phyloP scores from a whole-genome alignment of 2,113 vertebrate genomes.

The Cinclus mexicanus region DNA sequence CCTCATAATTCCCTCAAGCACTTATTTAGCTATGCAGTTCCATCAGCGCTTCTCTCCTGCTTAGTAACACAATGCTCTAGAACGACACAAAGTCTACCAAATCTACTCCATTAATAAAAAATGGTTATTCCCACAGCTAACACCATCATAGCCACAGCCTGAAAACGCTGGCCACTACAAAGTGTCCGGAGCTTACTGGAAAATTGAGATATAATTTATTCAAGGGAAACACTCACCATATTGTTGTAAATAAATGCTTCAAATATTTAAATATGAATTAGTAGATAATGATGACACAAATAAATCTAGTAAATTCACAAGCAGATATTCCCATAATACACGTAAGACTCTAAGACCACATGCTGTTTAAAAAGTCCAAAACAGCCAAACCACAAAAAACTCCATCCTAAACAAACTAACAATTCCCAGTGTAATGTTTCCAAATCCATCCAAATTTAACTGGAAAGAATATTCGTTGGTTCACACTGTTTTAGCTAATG shows the following conservation, averaged over 20 bases:
- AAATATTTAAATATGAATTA: not conserved
- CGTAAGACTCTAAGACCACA: not conserved
- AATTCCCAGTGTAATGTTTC: not conserved
- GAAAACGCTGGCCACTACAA: not conserved
- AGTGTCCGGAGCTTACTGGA: not conserved
- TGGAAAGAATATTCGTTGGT: not conserved
- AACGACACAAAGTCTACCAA: not conserved
- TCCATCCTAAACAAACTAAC: not conserved
- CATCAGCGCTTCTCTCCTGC: not conserved
- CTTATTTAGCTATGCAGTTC: not conserved
- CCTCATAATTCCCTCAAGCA: not conserved
- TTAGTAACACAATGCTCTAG: not conserved
- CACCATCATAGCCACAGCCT: not conserved
- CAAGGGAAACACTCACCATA: not conserved
- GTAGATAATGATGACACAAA: not conserved
- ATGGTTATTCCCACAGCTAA: not conserved
- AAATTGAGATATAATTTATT: not conserved
- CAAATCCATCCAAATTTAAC: not conserved
- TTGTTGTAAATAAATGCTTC: not conserved
- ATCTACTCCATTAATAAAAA: not conserved
- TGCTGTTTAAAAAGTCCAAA: not conserved
- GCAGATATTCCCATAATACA: not conserved
- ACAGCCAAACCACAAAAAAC: not conserved
- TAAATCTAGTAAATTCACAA: not conserved
- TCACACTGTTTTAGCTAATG: not conserved